These are phyloP conservation scores for Adrianichthys oophorus DNA, from an alignment of 2,797 vertebrate species.

Conservation along the genomic window DNA sequence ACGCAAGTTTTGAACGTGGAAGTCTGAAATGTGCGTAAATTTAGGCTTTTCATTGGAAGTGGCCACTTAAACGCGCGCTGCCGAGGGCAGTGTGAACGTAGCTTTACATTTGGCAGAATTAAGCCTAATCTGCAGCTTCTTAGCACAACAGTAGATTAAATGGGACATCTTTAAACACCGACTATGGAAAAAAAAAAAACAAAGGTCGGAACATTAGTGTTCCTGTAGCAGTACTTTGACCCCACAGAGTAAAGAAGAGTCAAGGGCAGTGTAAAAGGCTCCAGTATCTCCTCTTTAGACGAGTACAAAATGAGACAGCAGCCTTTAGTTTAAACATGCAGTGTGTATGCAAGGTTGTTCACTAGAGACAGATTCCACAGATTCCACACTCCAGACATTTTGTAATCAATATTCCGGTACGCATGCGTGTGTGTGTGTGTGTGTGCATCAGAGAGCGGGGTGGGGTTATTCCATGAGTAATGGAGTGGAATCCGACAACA, in stretches of 20 bases:
- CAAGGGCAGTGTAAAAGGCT: slow-evolving; percentile 16
- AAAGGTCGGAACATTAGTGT: slow-evolving; percentile 15
- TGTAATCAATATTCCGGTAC: slow-evolving; percentile 53
- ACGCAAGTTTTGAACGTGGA: no score
- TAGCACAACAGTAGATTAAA: slow-evolving; percentile 21
- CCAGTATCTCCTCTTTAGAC: slow-evolving; percentile 1
- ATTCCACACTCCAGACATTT: slow-evolving; percentile 51
- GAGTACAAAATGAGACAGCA: slow-evolving; percentile 17
- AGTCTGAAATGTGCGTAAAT: no score
- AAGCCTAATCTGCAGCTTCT: slow-evolving; percentile 25
- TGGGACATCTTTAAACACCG: slow-evolving; percentile 17
- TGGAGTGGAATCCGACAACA: slow-evolving; percentile 60
- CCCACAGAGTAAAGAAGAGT: slow-evolving; percentile 14
- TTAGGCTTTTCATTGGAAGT: no score
- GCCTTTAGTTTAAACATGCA: slow-evolving; percentile 18
- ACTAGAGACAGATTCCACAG: slow-evolving; percentile 1
- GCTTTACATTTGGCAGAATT: slow-evolving; percentile 25
- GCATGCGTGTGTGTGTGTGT: slow-evolving; percentile 20
- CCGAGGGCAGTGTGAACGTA: not conserved
- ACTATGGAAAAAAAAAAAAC: slow-evolving; percentile 19
- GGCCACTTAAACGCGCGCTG: no score
- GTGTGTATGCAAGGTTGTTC: slow-evolving; percentile 3
- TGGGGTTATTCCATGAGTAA: slow-evolving; percentile 25
- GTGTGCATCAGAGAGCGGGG: slow-evolving; percentile 3
- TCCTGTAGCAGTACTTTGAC: slow-evolving; percentile 25